These are phyloP conservation scores for Halocynthia aurantium DNA, from an alignment of 23 tunicate genomes.

Conservation along the genomic window DNA sequence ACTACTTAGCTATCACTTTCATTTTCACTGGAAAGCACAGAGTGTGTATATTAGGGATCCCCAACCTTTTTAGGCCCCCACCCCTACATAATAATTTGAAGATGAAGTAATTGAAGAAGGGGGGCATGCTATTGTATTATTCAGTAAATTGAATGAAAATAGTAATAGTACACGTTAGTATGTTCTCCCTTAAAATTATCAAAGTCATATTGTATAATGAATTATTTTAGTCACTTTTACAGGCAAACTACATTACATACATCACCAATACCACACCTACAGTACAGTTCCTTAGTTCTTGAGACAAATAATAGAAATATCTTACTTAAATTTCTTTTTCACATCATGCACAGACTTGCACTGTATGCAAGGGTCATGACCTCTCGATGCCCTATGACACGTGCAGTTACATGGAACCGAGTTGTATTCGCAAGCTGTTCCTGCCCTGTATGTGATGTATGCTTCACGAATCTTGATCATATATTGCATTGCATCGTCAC, in stretches of 20 bases:
- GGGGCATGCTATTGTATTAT: too few species aligned
- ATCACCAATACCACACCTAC: not conserved
- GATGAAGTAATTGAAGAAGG: too few species aligned
- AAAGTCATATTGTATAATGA: too few species aligned
- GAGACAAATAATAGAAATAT: not conserved
- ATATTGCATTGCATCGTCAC: conserved; percentile 40
- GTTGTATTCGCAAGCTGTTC: conserved; percentile 51
- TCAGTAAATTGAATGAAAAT: too few species aligned
- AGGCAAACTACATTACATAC: not conserved
- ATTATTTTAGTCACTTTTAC: not conserved
- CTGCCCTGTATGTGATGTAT: conserved; percentile 61
- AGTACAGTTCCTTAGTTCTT: not conserved
- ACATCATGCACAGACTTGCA: conserved; percentile 84
- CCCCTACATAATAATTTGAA: too few species aligned
- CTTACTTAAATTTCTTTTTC: conserved; percentile 78
- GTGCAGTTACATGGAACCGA: conserved; percentile 70
- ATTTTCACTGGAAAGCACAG: too few species aligned
- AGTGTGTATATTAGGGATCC: too few species aligned
- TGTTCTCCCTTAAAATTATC: too few species aligned
- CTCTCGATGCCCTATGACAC: conserved; percentile 43
- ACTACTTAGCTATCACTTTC: too few species aligned
- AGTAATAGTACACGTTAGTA: too few species aligned
- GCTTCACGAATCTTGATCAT: conserved; percentile 52
- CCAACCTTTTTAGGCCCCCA: too few species aligned
- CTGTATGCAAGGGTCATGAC: conserved; percentile 43